These are phyloP conservation scores for Menura novaehollandiae DNA, from an alignment of 2,113 vertebrate species.

Conservation along the genomic window DNA sequence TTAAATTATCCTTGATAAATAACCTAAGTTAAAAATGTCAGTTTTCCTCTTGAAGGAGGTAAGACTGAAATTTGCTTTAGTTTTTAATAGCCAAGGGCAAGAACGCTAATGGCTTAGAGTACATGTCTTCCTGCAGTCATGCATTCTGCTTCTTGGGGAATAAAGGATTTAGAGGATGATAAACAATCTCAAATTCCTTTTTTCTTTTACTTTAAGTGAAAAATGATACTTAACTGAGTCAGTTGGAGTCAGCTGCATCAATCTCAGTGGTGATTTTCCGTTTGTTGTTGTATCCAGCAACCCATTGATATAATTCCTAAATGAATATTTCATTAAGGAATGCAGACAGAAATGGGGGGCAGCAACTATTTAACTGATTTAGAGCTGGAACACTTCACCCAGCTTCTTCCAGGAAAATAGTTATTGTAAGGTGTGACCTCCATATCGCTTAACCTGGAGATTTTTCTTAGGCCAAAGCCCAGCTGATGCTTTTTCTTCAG, in stretches of 20 bases:
- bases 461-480: background rate
- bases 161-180: background rate
- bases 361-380: background rate
- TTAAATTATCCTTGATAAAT: background rate
- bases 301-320: background rate
- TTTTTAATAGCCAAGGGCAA: background rate
- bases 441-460: background rate
- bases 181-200: background rate
- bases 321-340: constrained; percentile 27
- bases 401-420: background rate
- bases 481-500: background rate
- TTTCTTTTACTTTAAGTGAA: background rate
- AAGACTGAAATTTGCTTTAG: background rate
- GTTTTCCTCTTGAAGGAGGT: background rate
- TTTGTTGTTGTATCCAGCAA: background rate
- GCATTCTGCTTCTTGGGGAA: background rate
- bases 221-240: background rate
- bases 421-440: background rate
- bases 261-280: background rate
- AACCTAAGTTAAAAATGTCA: background rate
- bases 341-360: background rate
- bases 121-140: background rate
- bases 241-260: background rate
- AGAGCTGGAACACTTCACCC: background rate
- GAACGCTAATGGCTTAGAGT: background rate